Evolutionary conservation across 2,113 vertebrate genomes (phyloP).

Genomic region (Brienomyrus brachyistius): DNA sequence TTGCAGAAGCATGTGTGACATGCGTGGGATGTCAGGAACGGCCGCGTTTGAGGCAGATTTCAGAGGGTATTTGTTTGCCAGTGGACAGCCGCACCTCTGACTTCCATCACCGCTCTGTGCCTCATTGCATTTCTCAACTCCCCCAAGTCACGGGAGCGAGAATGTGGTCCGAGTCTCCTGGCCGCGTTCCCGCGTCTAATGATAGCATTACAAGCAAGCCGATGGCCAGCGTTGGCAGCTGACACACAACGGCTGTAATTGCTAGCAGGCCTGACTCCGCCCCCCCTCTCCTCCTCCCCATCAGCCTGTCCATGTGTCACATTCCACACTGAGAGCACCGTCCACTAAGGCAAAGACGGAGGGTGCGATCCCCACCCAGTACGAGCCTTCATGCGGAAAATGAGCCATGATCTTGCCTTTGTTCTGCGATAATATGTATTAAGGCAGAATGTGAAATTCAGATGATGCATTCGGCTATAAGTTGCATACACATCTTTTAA

Average conservation of each 20-base stretch:
- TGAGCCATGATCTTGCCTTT: not conserved
- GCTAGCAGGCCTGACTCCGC: not conserved
- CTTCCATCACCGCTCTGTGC: not conserved
- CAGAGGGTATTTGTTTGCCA: not conserved
- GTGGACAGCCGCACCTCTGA: not conserved
- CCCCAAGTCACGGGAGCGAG: not conserved
- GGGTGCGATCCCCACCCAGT: not conserved
- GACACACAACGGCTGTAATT: not conserved
- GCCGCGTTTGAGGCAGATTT: not conserved
- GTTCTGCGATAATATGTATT: not conserved
- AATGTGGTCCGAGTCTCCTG: conserved; percentile 20
- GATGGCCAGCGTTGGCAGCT: conserved; percentile 9
- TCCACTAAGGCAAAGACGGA: not conserved
- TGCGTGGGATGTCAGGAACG: not conserved
- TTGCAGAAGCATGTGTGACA: not conserved
- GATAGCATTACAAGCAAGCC: conserved; percentile 17
- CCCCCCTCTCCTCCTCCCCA: not conserved
- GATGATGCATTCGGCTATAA: not conserved
- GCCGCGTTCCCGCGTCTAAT: conserved; percentile 7
- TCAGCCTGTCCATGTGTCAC: not conserved
- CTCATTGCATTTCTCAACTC: conserved; percentile 12
- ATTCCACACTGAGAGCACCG: not conserved
- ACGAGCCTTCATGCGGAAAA: not conserved
- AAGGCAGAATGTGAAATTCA: not conserved
- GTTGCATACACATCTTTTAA: not conserved